phyloP scores from a whole-genome alignment of 1,140 invertebrate genomes.

The Lepidotrigona ventralis region DNA sequence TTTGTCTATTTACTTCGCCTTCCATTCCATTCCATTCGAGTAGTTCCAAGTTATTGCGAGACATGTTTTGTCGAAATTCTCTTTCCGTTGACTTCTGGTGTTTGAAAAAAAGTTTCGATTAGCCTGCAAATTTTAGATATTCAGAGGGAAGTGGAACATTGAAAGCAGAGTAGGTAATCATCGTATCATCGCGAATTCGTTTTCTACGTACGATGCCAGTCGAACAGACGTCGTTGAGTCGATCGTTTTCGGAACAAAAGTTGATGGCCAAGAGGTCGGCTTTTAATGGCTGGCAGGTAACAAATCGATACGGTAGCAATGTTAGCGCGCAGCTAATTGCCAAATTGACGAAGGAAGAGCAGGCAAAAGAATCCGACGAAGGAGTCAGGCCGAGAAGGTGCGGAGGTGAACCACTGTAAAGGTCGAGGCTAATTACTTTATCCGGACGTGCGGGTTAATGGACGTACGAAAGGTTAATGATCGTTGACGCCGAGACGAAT shows the following conservation, averaged over 20 bases:
- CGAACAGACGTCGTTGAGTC: too few relatives aligned
- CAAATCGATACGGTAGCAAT: slow-evolving; percentile 49
- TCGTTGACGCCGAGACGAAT: slow-evolving; percentile 56
- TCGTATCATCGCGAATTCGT: too few relatives aligned
- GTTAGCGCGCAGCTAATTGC: slow-evolving; percentile 68
- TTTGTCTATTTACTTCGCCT: too few relatives aligned
- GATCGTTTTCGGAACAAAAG: neutral
- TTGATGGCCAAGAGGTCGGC: neutral
- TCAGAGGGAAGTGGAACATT: too few relatives aligned
- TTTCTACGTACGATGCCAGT: too few relatives aligned
- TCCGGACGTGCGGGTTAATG: slow-evolving; percentile 61
- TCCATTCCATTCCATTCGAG: too few relatives aligned
- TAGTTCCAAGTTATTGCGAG: too few relatives aligned
- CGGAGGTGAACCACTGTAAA: slow-evolving; percentile 34
- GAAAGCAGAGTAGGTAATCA: too few relatives aligned
- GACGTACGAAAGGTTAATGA: slow-evolving; percentile 58
- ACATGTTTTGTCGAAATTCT: too few relatives aligned
- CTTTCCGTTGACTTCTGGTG: too few relatives aligned
- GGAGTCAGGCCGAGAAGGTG: slow-evolving; percentile 12
- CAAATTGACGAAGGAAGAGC: slow-evolving; percentile 61
- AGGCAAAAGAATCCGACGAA: slow-evolving; percentile 49
- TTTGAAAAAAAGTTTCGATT: too few relatives aligned
- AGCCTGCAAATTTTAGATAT: too few relatives aligned
- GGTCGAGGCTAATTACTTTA: slow-evolving; percentile 74
- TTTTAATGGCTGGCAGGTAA: slow-evolving; percentile 21